Base-by-base conservation (phyloP, 1,140 invertebrate species). In the Gryon sp. region DNA sequence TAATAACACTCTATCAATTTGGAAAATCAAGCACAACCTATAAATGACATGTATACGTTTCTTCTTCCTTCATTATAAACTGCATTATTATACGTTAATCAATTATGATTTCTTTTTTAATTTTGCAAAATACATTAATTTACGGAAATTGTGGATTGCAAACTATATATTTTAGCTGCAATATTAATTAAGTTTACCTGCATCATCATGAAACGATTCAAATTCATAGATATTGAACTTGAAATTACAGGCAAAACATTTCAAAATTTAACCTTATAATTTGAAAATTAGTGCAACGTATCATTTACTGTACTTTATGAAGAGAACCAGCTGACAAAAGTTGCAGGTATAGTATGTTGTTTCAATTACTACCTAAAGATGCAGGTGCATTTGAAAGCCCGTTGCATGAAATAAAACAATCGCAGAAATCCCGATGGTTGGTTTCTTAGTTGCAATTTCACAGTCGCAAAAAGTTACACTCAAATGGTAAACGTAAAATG, bases 281-380 rank as follows among this genome's bases (percentile, higher is more conserved):
- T 73, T 63, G 20, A n/a, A 53, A 73, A 73, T 73, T 63, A 63
- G 59, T 55, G 46, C 32, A 62, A 62, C 57, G 43, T 72, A 72
- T 72, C 36, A 62, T 72, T 59, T 72, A 28, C 38, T 46, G 53
- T 72, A 55, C 22, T 60, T 72, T 73, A 63, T 57, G 59, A 63
- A 63, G 38, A 50, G 57, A 41, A 62, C 38, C 68, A 73, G 57
- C 68, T 73, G 68, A 73, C 69, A 73, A 73, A 73, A 73, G 32
- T 55, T 73, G 50, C 34, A 72, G 46, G 30, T 70, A 70, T 62
- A 70, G 45, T 46, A 62, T 50, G 46, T 40, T 55, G 68, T 48
- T 62, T 60, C 57, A 60, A 72, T 62, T 70, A 53, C 46, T 70
- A 45, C 55, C 55, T 46, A 22, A 68, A 70, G 66, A 53, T 70